Evolutionary conservation across 1,140 invertebrate genomes (phyloP), one percentile per base, ranked within the genome.

Genomic region (Meloidogyne hapla): DNA sequence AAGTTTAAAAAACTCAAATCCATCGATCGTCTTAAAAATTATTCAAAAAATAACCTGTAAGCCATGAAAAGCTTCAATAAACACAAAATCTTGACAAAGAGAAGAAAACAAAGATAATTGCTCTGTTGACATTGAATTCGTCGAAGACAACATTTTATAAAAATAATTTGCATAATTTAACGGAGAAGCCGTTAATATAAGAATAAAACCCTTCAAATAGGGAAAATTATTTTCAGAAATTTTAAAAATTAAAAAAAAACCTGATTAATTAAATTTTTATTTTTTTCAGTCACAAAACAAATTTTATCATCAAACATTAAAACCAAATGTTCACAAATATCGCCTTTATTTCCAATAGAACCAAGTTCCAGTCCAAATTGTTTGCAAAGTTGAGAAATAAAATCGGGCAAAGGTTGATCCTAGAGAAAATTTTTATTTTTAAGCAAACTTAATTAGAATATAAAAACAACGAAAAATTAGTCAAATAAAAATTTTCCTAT

Each of bases 271-370:
- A 48, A 67, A 67, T 76, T 23, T 64, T 77, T 68, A 66, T 83
- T 83, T 45, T 84, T 73, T 23, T 84, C 75, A 25, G 79, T 83
- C 13, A 84, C 71, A 73, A 83, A 83, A 9, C 38, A 13, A 25
- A 70, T 45, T 25, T 26, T 61, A n/a, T 73, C 80, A n/a, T 83
- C 82, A 66, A 83, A 83, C 68, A 83, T 82, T 23, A 83, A 42
- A n/a, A 61, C 80, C 23, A 83, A 83, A 6, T 66, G 42, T 61
- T 61, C 56, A 23, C 42, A 56, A 6, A 10, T 61, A 62, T 40
- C 21, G 69, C 33, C 33, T n/a, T 74, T 66, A 15, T 28, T 21
- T 25, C 75, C 74, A 40, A 74, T 62, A 8, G 18, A 45, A 18
- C 9, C 18, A 23, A 40, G 70, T 45, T 78, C 21, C n/a, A 82